phyloP scores from a whole-genome alignment of 64 coral and sea anemone species.

The Montipora cactus region DNA sequence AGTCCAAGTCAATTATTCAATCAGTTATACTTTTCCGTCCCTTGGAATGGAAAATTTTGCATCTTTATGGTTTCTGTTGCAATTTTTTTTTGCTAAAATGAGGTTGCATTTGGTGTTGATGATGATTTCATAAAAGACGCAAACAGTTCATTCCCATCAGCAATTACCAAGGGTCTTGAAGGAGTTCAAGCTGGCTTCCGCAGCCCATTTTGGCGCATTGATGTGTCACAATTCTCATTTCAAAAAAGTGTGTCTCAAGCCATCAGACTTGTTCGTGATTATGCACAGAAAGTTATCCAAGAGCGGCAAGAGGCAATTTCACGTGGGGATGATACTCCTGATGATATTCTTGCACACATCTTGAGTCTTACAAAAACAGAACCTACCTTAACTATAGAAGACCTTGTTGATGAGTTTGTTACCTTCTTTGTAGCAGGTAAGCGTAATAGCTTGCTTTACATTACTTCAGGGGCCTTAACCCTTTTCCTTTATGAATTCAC shows the following conservation, averaged over 20 bases:
- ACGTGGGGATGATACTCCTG: background rate
- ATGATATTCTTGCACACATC: background rate
- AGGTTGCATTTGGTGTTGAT: background rate
- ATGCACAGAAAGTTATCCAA: background rate
- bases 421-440: background rate
- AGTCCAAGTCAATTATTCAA: too few relatives aligned
- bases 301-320: background rate
- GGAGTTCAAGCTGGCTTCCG: background rate
- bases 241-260: background rate
- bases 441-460: background rate
- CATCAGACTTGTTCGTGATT: background rate
- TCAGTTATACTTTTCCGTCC: too few relatives aligned
- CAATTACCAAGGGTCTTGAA: background rate
- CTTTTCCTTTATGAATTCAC: too few relatives aligned
- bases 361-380: background rate
- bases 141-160: background rate
- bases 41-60: too few relatives aligned
- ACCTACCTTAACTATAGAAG: background rate
- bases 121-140: background rate
- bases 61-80: too few relatives aligned
- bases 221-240: background rate
- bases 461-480: too few relatives aligned
- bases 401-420: background rate
- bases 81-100: too few relatives aligned
- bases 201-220: background rate